These are phyloP conservation scores for Albula glossodonta DNA, from an alignment of 2,113 vertebrate genomes.

Conservation along the genomic window DNA sequence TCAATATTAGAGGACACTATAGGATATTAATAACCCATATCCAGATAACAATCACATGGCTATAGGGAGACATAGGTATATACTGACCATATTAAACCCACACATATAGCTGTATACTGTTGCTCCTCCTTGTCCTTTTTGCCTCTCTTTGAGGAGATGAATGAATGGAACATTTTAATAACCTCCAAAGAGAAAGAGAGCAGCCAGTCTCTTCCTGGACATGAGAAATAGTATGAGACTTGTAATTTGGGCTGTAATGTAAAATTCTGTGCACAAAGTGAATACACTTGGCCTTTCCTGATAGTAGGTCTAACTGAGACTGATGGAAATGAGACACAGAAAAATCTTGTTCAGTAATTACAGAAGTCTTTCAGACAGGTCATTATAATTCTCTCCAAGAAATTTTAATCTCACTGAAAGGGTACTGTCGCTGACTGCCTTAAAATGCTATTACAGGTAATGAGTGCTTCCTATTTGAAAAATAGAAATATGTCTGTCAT, in stretches of 20 bases:
- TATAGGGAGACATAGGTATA: not conserved
- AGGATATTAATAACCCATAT: not conserved
- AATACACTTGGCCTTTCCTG: not conserved
- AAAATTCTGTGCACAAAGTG: not conserved
- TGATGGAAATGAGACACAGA: constrained; percentile 11
- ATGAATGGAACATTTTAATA: not conserved
- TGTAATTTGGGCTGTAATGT: constrained; percentile 14
- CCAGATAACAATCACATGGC: not conserved
- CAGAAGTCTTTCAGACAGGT: not conserved
- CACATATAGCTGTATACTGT: not conserved
- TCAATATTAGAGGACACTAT: not conserved
- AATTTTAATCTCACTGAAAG: not conserved
- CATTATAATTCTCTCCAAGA: not conserved
- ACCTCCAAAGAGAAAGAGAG: not conserved
- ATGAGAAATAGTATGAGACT: constrained; percentile 11
- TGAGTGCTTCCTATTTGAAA: not conserved
- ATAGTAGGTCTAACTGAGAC: not conserved
- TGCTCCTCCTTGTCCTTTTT: not conserved
- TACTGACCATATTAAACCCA: not conserved
- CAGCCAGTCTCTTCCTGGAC: not conserved
- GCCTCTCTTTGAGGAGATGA: not conserved
- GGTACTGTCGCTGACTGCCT: not conserved
- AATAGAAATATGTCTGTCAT: not conserved
- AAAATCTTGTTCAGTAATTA: constrained; percentile 18
- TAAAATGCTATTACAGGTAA: not conserved